Evolutionary conservation across 2,888 invertebrate genomes (phyloP).

Genomic region (Troides helena): DNA sequence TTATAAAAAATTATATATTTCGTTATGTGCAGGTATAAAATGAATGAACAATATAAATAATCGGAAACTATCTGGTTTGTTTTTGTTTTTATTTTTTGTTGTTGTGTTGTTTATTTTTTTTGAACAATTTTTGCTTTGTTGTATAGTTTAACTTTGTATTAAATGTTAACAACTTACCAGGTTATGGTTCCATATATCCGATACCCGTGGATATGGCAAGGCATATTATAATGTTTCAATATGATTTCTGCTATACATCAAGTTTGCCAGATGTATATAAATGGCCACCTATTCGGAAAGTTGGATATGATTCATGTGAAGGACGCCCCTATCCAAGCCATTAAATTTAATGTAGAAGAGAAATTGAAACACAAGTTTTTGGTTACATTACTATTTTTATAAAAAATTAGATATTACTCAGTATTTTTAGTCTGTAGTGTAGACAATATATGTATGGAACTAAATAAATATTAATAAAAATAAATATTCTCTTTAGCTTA

Average conservation of each 20-base stretch:
- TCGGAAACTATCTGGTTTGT: conserved; percentile 17
- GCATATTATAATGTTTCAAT: conserved; percentile 68
- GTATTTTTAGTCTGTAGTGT: too few species aligned
- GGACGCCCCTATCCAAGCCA: conserved; percentile 31
- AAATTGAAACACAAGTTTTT: too few species aligned
- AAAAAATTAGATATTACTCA: too few species aligned
- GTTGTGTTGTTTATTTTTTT: neutral
- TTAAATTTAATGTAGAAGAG: conserved; percentile 4
- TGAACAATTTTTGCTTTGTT: neutral
- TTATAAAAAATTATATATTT: neutral
- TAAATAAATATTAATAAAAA: too few species aligned
- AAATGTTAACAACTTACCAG: conserved; percentile 48
- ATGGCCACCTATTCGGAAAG: conserved; percentile 40
- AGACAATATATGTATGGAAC: too few species aligned
- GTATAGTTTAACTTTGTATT: neutral
- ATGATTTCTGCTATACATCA: conserved; percentile 37
- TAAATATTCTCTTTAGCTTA: too few species aligned
- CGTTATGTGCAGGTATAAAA: conserved; percentile 16
- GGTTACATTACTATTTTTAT: too few species aligned
- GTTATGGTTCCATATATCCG: conserved; percentile 80
- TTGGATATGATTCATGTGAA: conserved; percentile 33
- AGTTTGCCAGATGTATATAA: conserved; percentile 40
- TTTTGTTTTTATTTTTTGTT: conserved; percentile 19
- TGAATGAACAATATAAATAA: conserved; percentile 11
- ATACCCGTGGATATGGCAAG: conserved; percentile 76